A percentile compares a stretch with the other conserved stretches of the same genome.
phyloP scores from a whole-genome alignment of 2,113 vertebrate genomes.

The Jaculus jaculus region DNA sequence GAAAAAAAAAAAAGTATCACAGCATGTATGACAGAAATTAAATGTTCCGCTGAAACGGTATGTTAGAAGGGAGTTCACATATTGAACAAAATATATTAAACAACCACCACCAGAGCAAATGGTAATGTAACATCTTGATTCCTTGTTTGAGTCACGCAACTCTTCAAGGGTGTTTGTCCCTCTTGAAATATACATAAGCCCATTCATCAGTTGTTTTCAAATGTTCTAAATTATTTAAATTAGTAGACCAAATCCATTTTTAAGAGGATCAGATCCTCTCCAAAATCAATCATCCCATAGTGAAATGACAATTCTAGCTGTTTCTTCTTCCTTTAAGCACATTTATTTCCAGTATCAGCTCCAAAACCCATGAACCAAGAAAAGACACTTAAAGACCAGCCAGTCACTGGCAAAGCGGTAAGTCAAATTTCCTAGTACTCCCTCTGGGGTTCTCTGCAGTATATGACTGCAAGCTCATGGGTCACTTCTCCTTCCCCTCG shows the following conservation, averaged over 20 bases:
- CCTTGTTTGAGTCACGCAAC: background rate
- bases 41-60: background rate
- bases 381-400: background rate
- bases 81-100: slow-evolving; percentile 33
- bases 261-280: background rate
- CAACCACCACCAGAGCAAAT: background rate
- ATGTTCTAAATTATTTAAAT: slow-evolving; percentile 43
- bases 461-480: background rate
- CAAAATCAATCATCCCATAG: background rate
- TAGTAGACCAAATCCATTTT: slow-evolving; percentile 26
- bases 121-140: background rate
- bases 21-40: background rate
- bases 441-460: background rate
- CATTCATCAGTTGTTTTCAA: background rate
- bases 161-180: background rate
- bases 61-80: background rate
- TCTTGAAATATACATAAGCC: slow-evolving; percentile 40
- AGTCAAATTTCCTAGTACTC: background rate
- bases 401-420: background rate
- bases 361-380: background rate
- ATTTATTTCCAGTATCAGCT: background rate
- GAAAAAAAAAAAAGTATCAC: background rate
- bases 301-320: background rate
- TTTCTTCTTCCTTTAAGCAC: background rate
- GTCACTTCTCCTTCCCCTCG: background rate